phyloP scores from a whole-genome alignment of 2,113 vertebrate species.

The Galemys pyrenaicus region DNA sequence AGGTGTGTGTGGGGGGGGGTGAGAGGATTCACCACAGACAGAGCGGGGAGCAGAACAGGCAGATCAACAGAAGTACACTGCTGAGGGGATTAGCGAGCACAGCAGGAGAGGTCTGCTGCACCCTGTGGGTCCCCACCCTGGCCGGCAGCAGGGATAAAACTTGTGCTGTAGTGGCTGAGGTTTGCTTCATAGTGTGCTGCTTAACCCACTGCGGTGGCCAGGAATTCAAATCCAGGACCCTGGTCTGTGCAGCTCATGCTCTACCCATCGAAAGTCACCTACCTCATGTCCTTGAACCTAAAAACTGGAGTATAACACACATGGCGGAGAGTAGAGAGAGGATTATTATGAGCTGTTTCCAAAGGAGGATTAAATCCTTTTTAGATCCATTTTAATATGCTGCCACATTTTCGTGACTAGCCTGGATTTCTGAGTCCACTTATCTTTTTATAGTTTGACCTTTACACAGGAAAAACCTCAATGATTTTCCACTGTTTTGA shows the following conservation, averaged over 20 bases:
- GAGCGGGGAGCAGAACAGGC: too few species aligned
- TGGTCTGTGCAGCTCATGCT: not conserved
- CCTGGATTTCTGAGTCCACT: constrained; percentile 60
- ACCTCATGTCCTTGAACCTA: constrained; percentile 29
- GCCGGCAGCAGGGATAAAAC: too few species aligned
- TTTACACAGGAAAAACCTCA: constrained; percentile 70
- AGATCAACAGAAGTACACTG: too few species aligned
- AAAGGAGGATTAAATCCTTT: constrained; percentile 66
- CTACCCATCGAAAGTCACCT: constrained; percentile 27
- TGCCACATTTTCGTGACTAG: constrained; percentile 56
- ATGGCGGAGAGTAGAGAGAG: not conserved
- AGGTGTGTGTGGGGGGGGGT: too few species aligned
- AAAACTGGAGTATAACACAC: constrained; percentile 49
- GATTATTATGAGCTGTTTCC: constrained; percentile 59
- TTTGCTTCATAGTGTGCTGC: too few species aligned
- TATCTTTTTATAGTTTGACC: constrained; percentile 78
- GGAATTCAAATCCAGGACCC: constrained; percentile 4
- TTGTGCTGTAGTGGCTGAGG: too few species aligned
- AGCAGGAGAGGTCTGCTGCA: too few species aligned
- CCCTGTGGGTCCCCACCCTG: too few species aligned
- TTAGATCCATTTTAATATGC: constrained; percentile 45
- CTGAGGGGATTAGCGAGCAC: too few species aligned
- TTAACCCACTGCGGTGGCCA: too few species aligned
- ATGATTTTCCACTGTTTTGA: constrained; percentile 69
- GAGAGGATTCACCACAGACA: too few species aligned